Percentiles rank a stretch among this genome's conserved stretches.
Evolutionary conservation across 2,888 invertebrate species (phyloP).

Genomic region (Archips xylosteana): DNA sequence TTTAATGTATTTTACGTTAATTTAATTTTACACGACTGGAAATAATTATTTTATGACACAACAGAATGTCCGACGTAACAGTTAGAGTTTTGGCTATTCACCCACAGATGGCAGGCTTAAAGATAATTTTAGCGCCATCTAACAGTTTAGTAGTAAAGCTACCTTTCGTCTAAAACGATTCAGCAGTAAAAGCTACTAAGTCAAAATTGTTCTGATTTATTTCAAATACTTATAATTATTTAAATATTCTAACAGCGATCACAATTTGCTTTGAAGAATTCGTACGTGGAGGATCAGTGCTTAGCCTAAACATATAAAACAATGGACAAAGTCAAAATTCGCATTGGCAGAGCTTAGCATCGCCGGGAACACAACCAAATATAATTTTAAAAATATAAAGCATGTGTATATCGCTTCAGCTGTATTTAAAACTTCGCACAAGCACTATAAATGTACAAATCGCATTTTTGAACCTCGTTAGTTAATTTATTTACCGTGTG

Average conservation of each 20-base stretch:
- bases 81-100: not conserved
- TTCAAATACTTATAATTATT: not conserved
- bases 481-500: constrained; percentile 44
- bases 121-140: constrained; percentile 16
- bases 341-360: constrained; percentile 8
- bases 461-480: constrained; percentile 10
- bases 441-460: not conserved
- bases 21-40: no score
- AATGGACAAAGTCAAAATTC: constrained; percentile 19
- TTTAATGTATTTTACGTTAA: no score
- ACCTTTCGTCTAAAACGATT: not conserved
- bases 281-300: no score
- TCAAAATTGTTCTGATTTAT: not conserved
- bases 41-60: no score
- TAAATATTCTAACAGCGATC: not conserved
- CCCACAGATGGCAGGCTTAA: constrained; percentile 14
- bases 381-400: not conserved
- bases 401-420: not conserved
- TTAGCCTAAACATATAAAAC: not conserved
- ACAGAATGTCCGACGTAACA: no score
- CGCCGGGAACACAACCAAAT: not conserved
- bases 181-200: not conserved
- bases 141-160: constrained; percentile 5
- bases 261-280: no score
- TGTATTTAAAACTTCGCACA: not conserved